Evolutionary conservation across 2,113 vertebrate species (phyloP).

Genomic region (Phyllopteryx taeniolatus): DNA sequence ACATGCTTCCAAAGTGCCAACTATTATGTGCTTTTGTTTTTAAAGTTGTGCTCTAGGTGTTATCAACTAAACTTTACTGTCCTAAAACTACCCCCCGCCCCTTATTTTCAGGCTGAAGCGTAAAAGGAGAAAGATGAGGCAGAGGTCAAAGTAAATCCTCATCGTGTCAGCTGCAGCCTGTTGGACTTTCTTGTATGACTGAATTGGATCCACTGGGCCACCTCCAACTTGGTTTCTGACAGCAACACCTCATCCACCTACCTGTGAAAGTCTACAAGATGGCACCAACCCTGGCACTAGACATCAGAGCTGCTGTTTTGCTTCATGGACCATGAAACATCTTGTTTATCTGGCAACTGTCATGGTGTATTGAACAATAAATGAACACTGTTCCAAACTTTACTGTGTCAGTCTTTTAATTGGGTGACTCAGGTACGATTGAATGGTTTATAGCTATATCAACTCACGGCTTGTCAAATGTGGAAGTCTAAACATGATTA

Average conservation of each 20-base stretch:
- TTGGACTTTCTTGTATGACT: slow-evolving; percentile 18
- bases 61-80: neutral
- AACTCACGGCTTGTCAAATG: neutral
- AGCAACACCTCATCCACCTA: neutral
- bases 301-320: slow-evolving; percentile 34
- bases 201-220: slow-evolving; percentile 1
- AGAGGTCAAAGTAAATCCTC: slow-evolving; percentile 87
- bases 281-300: slow-evolving; percentile 29
- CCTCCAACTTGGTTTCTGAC: neutral
- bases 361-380: slow-evolving; percentile 60
- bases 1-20: too few relatives aligned
- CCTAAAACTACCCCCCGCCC: neutral
- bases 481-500: neutral
- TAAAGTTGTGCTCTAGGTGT: neutral
- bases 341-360: slow-evolving; percentile 36
- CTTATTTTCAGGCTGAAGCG: slow-evolving; percentile 83
- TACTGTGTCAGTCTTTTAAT: neutral
- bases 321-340: slow-evolving; percentile 55
- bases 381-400: slow-evolving; percentile 43
- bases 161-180: slow-evolving; percentile 40
- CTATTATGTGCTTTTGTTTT: neutral
- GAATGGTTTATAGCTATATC: neutral
- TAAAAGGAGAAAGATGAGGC: slow-evolving; percentile 96
- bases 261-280: slow-evolving; percentile 21
- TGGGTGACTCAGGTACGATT: neutral